These are phyloP conservation scores for Oryctolagus cuniculus DNA, from an alignment of 2,113 vertebrate genomes.

Conservation along the genomic window mOryCun1.1 NC_091441.1:41001501-41002000, in stretches of 20 bases:
- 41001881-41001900: neutral
- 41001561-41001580: neutral
- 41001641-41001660: neutral
- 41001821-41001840: constrained; percentile 4
- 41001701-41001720: neutral
- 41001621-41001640: neutral
- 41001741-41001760: neutral
- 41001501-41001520: neutral
- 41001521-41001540: neutral
- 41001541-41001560: neutral
- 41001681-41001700: constrained; percentile 1
- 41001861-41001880: neutral
- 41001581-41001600: neutral
- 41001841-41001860: neutral
- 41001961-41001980: neutral
- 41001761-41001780: constrained; percentile 67
- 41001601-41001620: neutral
- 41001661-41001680: neutral
- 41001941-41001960: neutral
- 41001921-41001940: neutral
- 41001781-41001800: constrained; percentile 53
- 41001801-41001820: constrained; percentile 74
- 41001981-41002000: constrained; percentile 93
- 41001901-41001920: neutral
- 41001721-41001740: neutral